These are phyloP conservation scores for Okamejei kenojei DNA, from an alignment of 2,797 vertebrate genomes.

Conservation along the genomic window DNA sequence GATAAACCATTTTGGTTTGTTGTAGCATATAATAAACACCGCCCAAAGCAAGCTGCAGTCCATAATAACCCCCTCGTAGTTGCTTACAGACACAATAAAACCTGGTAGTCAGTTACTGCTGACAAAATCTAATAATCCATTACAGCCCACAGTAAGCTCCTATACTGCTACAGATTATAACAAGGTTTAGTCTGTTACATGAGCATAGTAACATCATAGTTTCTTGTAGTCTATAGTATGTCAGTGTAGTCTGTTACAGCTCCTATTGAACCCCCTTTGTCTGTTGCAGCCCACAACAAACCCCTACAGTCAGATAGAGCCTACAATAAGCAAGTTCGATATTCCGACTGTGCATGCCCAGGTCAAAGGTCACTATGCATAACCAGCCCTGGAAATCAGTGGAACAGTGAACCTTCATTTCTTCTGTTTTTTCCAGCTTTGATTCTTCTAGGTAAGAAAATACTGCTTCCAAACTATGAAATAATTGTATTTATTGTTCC, in stretches of 20 bases:
- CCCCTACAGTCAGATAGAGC: not conserved
- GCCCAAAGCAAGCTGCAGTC: not conserved
- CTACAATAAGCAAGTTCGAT: not conserved
- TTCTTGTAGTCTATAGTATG: not conserved
- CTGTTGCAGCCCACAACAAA: not conserved
- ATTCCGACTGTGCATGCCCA: too few relatives aligned
- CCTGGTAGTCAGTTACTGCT: not conserved
- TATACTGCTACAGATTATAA: not conserved
- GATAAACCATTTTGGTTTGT: not conserved
- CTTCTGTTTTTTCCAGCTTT: too few relatives aligned
- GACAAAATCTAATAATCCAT: not conserved
- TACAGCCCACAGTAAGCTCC: not conserved
- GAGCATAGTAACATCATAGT: not conserved
- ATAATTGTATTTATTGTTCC: too few relatives aligned
- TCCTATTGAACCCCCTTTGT: not conserved
- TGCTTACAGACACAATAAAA: not conserved
- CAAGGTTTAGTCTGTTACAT: not conserved
- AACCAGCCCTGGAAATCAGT: too few relatives aligned
- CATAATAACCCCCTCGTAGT: not conserved
- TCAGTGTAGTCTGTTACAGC: not conserved
- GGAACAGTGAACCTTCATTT: too few relatives aligned
- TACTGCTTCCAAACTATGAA: too few relatives aligned
- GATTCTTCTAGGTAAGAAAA: too few relatives aligned
- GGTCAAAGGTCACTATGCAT: too few relatives aligned
- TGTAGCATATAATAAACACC: not conserved